Evolutionary conservation across 2,797 vertebrate species (phyloP), one percentile per base, ranked within the genome.

Genomic region (Streptopelia turtur): DNA sequence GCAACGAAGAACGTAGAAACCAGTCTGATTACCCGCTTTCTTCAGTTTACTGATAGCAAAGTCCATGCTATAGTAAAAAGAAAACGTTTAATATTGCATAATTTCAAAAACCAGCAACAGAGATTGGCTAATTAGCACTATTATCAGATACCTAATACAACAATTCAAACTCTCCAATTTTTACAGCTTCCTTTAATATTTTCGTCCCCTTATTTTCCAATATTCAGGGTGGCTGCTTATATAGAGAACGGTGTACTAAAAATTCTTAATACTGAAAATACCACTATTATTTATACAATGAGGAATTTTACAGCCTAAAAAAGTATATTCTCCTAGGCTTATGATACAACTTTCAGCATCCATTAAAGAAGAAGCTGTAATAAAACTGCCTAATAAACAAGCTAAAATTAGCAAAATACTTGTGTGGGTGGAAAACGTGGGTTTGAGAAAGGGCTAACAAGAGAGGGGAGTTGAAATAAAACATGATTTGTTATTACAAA

Each of bases 1-100:
- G 96, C 98, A 99, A 68, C 99, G 99, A 79, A 99, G 98, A 90
- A 99, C 98, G 76, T 99, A 99, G 71, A 98, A 96, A 77, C 99
- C 99, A 87, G 98, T 98, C 81, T 99, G 98, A 97, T 99, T 99
- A 33, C 99, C 99, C 4, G 98, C 98, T 93, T 98, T 99, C 92
- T 98, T 99, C 96, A 99, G 97, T 76, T 99, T 99, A 93, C 91
- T 98, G 83, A 98, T 98, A 23, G 99, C 99, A 79, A 99, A 99
- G 96, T 99, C 99, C 98, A 99, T 99, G 95, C 99, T 99, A 96
- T 86, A 96, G 47, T 55, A 91, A 96, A 97, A 96, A 92, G 8
- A 96, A 96, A 94, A 82, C 16, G 8, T 70, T 91, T 41, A 89
- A 35, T 52, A 72, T 10, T 35, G 13, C 10, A 21, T 59, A 31